phyloP scores from a whole-genome alignment of 2,888 invertebrate species.

The Serripes groenlandicus region DNA sequence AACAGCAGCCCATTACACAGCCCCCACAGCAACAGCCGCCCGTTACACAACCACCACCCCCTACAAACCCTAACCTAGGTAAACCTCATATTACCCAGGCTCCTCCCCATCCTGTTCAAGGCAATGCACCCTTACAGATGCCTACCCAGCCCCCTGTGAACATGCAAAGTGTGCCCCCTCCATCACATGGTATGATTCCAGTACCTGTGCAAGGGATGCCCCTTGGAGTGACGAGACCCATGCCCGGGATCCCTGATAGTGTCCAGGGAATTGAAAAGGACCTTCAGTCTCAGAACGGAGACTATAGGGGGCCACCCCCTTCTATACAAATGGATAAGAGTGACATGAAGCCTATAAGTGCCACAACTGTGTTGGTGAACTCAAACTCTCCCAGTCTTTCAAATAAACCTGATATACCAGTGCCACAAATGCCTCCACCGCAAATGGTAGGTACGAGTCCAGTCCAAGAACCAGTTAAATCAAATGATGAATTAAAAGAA shows the following conservation, averaged over 20 bases:
- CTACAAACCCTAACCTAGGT: background rate
- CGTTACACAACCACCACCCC: background rate
- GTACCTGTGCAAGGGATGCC: background rate
- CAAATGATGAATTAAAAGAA: background rate
- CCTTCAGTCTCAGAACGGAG: constrained; percentile 14
- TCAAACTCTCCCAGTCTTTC: constrained; percentile 55
- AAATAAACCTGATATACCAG: constrained; percentile 25
- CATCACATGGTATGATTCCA: constrained; percentile 6
- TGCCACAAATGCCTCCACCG: constrained; percentile 2
- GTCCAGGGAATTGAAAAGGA: constrained; percentile 1
- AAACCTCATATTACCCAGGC: background rate
- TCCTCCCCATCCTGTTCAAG: background rate
- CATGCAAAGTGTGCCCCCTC: constrained; percentile 1
- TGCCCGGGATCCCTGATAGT: background rate
- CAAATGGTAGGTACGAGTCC: background rate
- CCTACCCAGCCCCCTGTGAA: background rate
- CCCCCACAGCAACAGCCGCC: background rate
- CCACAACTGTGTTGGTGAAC: constrained; percentile 10
- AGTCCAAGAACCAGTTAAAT: background rate
- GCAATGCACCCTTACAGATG: background rate
- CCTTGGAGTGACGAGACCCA: background rate
- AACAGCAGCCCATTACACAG: too few relatives aligned
- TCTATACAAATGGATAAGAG: background rate
- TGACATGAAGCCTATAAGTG: background rate
- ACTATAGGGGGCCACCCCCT: background rate